Base-by-base conservation (phyloP, 2,888 invertebrate species). In the Macrostomum cliftonense region DNA sequence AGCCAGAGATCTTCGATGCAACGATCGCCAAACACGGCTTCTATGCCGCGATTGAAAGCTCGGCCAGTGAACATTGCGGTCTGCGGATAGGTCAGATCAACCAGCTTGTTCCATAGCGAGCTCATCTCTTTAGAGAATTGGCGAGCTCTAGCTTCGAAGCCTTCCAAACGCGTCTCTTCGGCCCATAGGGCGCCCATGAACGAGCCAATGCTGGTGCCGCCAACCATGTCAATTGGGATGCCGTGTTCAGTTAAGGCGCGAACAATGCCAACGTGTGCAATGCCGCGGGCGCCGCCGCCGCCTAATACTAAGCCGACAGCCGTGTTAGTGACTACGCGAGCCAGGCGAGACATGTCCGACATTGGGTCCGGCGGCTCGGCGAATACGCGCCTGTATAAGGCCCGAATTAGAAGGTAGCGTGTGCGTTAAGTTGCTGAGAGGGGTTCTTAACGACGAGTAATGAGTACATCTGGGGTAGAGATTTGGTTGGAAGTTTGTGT, bases 1-100 rank as follows among this genome's bases (percentile, higher is more conserved):
- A 97, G 78, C 91, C 97, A 99, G 14, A 97, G 75, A 70, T 99
- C 97, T 71, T 99, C 97, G 52, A 99, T 91, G 68, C 86, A 87
- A 1, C 84, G 82, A 58, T 87, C 84, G 0, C 83, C 83, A 67
- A 95, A 91, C 1, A 88, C 84, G 14, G 80, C 78, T 50, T 80
- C 79, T 51, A 95, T 83, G 2, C 85, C 82, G 56, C 81, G 77
- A 72, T 95, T 95, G 73, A 95, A 93, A 67, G 85, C 83, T 17
- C 81, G 77, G 0, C 72, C 72, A 69, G 50, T 14, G 72, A 99
- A 97, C 91, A 97, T 93, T 0, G 95, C 91, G 0, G 95, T 89
- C 54, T 87, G 82, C 0, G 95, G 95, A 72, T 97, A 99, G 0
- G 97, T 99, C 46, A 99, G 75, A 72, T 99, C 97, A 51, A 87